Evolutionary conservation across 2,113 vertebrate species (phyloP).

Genomic region (Irena cyanogastra): DNA sequence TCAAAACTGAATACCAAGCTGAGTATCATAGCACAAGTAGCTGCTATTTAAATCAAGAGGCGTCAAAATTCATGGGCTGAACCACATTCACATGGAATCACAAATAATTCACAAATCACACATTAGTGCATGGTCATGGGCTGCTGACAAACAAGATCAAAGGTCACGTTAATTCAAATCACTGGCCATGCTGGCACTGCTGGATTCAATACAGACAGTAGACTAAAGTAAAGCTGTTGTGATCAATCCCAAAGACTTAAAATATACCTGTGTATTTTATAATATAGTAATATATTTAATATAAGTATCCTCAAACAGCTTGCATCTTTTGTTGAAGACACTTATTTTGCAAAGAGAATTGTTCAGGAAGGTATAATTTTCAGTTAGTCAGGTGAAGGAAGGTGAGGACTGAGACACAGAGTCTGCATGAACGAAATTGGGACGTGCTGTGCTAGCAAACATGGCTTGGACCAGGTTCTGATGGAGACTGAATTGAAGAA

Average conservation of each 20-base stretch:
- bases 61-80: slow-evolving; percentile 4
- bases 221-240: background rate
- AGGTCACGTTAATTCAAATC: background rate
- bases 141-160: background rate
- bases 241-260: background rate
- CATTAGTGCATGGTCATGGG: background rate
- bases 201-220: background rate
- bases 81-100: background rate
- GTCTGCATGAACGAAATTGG: fast-evolving
- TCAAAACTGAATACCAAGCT: background rate
- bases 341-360: background rate
- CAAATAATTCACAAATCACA: slow-evolving; percentile 19
- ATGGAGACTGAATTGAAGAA: background rate
- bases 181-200: background rate
- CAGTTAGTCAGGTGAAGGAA: background rate
- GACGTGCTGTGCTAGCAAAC: background rate
- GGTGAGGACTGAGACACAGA: background rate
- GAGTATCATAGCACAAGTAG: background rate
- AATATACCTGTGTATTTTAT: background rate
- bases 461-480: background rate
- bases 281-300: background rate
- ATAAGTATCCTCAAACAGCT: background rate
- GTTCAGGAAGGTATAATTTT: background rate
- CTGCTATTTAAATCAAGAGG: background rate
- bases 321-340: background rate